Percentiles rank a stretch among this genome's conserved stretches.
These are phyloP conservation scores for Loris lydekkerianus DNA, from an alignment of 2,797 vertebrate species.

Conservation along the genomic window DNA sequence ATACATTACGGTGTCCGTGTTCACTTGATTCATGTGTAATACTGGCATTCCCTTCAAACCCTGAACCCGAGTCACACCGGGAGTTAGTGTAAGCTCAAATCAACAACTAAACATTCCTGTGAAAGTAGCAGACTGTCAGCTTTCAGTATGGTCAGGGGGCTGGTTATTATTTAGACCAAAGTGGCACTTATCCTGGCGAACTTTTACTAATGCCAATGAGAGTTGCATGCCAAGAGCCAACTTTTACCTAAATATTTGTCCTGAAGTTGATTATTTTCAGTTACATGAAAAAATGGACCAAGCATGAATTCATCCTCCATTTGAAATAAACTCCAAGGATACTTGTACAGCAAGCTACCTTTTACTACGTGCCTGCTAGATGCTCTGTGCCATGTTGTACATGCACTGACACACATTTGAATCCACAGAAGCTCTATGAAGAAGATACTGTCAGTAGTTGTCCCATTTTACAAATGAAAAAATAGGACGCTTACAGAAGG, in stretches of 20 bases:
- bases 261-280: neutral
- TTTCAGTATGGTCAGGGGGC: neutral
- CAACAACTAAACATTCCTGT: neutral
- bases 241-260: neutral
- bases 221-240: neutral
- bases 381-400: neutral
- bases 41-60: neutral
- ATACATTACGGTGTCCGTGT: neutral
- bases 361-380: neutral
- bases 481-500: neutral
- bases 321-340: neutral
- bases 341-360: neutral
- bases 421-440: neutral
- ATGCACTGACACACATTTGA: neutral
- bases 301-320: neutral
- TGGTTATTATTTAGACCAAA: neutral
- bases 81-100: neutral
- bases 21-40: neutral
- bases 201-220: neutral
- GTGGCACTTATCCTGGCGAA: neutral
- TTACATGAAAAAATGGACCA: too few relatives aligned
- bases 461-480: neutral
- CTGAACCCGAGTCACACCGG: too few relatives aligned
- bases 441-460: too few relatives aligned
- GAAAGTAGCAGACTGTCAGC: neutral